Percentiles rank a stretch among this genome's conserved stretches.
These are phyloP conservation scores for Anticlea derivata DNA, from an alignment of 2,888 invertebrate genomes.

Conservation along the genomic window DNA sequence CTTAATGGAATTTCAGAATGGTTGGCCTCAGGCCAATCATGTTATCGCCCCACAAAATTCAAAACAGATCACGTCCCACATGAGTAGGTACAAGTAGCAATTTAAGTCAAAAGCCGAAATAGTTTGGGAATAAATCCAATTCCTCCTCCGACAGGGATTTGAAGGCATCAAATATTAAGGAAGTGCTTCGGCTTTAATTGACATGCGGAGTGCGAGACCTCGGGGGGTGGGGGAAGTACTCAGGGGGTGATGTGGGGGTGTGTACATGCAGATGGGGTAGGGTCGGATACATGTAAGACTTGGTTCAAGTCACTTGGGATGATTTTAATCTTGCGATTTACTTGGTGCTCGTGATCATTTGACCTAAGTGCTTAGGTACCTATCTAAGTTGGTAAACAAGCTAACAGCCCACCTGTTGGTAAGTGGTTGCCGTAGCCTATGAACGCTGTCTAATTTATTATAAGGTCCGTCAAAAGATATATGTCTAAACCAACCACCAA, in stretches of 20 bases:
- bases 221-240: constrained; percentile 17
- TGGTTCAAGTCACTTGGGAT: not conserved
- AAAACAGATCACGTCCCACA: constrained; percentile 8
- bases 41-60: constrained; percentile 1
- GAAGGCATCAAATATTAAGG: constrained; percentile 38
- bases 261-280: constrained; percentile 20
- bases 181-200: constrained; percentile 43
- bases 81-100: not conserved
- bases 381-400: not conserved
- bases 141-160: constrained; percentile 28
- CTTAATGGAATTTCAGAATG: not conserved
- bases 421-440: too few species aligned
- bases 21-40: constrained; percentile 4
- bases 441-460: too few species aligned
- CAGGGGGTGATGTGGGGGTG: constrained; percentile 29
- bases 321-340: constrained; percentile 2
- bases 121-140: constrained; percentile 28
- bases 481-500: too few species aligned
- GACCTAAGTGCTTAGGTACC: too few species aligned
- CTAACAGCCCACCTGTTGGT: too few species aligned
- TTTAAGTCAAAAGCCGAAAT: constrained; percentile 7
- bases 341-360: too few species aligned
- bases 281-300: constrained; percentile 1
- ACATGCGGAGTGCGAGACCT: constrained; percentile 43
- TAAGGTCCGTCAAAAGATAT: too few species aligned